phyloP scores from a whole-genome alignment of 2,113 vertebrate species.

The Marmota flaviventris region DNA sequence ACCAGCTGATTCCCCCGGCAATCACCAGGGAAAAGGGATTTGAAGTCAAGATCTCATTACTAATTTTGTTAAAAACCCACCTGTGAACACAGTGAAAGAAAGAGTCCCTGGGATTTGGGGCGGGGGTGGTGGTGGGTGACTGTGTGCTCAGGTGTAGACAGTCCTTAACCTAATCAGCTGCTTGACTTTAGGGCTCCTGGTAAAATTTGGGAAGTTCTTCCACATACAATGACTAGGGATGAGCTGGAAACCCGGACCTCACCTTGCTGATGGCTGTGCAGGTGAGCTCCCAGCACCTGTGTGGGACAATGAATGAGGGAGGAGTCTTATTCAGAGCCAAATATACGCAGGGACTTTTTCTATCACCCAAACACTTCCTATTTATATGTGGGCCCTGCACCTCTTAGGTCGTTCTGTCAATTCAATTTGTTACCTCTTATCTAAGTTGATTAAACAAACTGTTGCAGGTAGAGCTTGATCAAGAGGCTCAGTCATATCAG shows the following conservation, averaged over 20 bases:
- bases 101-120: slow-evolving; percentile 58
- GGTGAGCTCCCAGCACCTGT: not conserved
- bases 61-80: slow-evolving; percentile 81
- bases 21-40: slow-evolving; percentile 76
- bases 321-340: not conserved
- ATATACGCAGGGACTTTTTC: not conserved
- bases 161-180: slow-evolving; percentile 62
- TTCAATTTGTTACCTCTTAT: too few relatives aligned
- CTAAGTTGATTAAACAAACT: not conserved
- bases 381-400: accelerated
- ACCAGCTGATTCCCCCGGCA: slow-evolving; percentile 58
- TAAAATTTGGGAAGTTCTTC: slow-evolving; percentile 56
- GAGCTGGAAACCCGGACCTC: not conserved
- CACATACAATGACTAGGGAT: not conserved
- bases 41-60: slow-evolving; percentile 73
- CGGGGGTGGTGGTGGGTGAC: not conserved
- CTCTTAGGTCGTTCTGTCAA: not conserved
- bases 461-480: not conserved
- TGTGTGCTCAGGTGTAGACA: slow-evolving; percentile 76
- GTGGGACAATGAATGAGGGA: not conserved
- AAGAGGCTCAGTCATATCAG: not conserved
- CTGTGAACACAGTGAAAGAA: slow-evolving; percentile 79
- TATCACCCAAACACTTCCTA: not conserved
- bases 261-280: not conserved
- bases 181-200: slow-evolving; percentile 1